These are phyloP conservation scores for Anorthoa munda DNA, from an alignment of 2,888 invertebrate genomes.

Conservation along the genomic window DNA sequence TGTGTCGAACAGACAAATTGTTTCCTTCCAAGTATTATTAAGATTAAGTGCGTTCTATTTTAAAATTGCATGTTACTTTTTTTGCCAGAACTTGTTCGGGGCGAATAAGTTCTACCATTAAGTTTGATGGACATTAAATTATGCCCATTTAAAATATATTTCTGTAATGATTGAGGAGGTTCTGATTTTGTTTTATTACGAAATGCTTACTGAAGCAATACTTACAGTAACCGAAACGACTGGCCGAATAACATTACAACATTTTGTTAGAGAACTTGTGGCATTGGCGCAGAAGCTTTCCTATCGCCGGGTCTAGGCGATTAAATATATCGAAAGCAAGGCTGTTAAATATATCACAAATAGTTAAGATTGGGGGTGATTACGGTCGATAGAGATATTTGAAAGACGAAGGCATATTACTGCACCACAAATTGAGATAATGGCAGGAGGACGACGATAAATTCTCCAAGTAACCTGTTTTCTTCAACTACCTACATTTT, in stretches of 20 bases:
- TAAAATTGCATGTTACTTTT: constrained; percentile 10
- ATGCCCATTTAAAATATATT: constrained; percentile 3
- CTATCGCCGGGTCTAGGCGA: no score
- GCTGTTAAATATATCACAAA: no score
- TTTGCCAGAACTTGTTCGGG: not conserved
- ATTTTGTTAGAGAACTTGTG: no score
- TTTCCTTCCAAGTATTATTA: constrained; percentile 20
- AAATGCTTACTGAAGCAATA: not conserved
- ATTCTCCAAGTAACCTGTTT: not conserved
- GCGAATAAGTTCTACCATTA: not conserved
- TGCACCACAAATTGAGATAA: not conserved
- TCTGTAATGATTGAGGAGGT: not conserved
- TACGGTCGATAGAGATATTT: not conserved
- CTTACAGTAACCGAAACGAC: not conserved
- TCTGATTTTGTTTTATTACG: not conserved
- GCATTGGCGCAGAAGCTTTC: no score
- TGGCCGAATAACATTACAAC: no score
- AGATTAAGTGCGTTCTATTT: constrained; percentile 12
- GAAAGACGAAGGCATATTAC: no score
- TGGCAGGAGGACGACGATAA: not conserved
- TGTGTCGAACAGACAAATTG: constrained; percentile 22
- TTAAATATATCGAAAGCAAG: no score
- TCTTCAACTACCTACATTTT: not conserved
- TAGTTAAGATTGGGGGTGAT: not conserved
- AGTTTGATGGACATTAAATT: not conserved